Conservation (phyloP, 1,140 invertebrate genomes). For the Leguminivora glycinivorella region DNA sequence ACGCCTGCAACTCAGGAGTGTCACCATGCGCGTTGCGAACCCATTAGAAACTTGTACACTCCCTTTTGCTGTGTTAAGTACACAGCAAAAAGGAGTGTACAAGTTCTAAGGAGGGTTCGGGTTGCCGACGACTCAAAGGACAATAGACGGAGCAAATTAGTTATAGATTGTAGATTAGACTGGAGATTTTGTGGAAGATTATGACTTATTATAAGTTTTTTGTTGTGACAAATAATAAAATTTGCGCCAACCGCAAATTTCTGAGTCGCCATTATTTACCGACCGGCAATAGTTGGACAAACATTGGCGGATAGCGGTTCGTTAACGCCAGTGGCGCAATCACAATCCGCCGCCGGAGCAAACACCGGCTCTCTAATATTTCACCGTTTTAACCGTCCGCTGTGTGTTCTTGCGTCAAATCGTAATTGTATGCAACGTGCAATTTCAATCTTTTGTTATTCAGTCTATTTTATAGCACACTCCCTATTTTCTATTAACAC, state of each 20-base stretch:
- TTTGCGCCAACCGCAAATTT: neutral
- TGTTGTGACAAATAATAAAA: neutral
- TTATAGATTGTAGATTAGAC: too few species aligned
- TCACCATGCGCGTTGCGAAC: too few species aligned
- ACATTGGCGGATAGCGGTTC: slow-evolving; percentile 4
- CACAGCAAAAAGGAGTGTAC: too few species aligned
- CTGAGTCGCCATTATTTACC: slow-evolving; percentile 7
- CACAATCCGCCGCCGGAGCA: slow-evolving; percentile 5
- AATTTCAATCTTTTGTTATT: neutral
- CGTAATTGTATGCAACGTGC: neutral
- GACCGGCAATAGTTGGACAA: slow-evolving; percentile 6
- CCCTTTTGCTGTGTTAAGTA: too few species aligned
- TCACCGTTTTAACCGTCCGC: slow-evolving; percentile 7
- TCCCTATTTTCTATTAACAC: neutral
- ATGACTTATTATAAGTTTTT: too few species aligned
- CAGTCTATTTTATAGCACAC: neutral
- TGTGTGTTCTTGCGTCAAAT: slow-evolving; percentile 2
- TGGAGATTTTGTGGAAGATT: too few species aligned
- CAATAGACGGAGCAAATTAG: too few species aligned
- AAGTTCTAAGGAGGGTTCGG: too few species aligned
- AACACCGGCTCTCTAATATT: slow-evolving; percentile 9
- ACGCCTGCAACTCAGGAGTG: too few species aligned
- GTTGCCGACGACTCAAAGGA: too few species aligned
- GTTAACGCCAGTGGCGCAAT: slow-evolving; percentile 4
- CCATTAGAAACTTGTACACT: too few species aligned